These are phyloP conservation scores for Cryptus armator DNA, from an alignment of 2,888 invertebrate species.

Conservation along the genomic window DNA sequence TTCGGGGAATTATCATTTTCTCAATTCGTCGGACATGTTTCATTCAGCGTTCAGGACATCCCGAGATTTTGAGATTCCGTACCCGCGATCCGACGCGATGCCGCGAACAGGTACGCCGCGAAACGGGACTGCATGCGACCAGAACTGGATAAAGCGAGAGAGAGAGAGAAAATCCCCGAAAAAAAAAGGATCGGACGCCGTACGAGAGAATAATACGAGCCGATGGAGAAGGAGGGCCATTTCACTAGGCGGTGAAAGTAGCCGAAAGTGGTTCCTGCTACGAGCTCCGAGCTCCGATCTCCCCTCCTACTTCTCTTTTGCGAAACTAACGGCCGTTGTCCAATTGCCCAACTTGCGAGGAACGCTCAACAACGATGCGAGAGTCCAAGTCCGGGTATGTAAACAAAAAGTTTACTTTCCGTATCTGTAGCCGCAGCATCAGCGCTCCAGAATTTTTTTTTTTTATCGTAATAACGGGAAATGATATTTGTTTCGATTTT, in stretches of 20 bases:
- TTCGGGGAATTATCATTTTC: conserved; percentile 1
- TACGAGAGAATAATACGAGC: conserved; percentile 37
- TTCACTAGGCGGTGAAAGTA: conserved; percentile 77
- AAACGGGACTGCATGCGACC: conserved; percentile 26
- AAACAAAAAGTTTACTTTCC: conserved; percentile 41
- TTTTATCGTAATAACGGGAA: neutral
- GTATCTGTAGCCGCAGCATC: neutral
- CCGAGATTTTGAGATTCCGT: conserved; percentile 36
- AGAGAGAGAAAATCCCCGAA: conserved; percentile 16
- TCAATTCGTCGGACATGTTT: neutral
- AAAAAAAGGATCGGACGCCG: conserved; percentile 36
- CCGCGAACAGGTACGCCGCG: conserved; percentile 2
- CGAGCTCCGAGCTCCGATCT: conserved; percentile 69
- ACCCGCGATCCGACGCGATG: conserved; percentile 15
- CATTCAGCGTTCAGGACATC: neutral
- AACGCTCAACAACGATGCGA: conserved; percentile 1
- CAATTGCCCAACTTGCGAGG: conserved; percentile 64
- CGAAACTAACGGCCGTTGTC: conserved; percentile 37
- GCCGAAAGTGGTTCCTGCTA: conserved; percentile 81
- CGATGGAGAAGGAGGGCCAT: conserved; percentile 68
- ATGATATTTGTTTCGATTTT: neutral
- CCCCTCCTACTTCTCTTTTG: neutral
- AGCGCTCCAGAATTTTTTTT: neutral
- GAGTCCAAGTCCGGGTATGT: conserved; percentile 17
- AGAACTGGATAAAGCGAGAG: conserved; percentile 32